phyloP scores from a whole-genome alignment of 2,888 invertebrate genomes.

The Ochlodes sylvanus region DNA sequence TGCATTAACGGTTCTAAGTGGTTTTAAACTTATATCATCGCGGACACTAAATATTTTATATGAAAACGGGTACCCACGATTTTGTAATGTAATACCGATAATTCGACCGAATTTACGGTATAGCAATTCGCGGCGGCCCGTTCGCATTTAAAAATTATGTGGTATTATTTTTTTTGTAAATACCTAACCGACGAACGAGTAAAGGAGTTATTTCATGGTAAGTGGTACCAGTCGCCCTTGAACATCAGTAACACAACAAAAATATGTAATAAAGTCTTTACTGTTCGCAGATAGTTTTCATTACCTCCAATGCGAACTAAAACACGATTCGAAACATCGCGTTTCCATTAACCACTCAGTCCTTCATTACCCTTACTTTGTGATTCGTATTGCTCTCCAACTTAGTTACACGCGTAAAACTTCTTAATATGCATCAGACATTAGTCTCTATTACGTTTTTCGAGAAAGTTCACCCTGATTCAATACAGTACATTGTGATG shows the following conservation, averaged over 20 bases:
- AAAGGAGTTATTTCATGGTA: too few species aligned
- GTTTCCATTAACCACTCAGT: slow-evolving; percentile 5
- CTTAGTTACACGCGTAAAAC: not conserved
- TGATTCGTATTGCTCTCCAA: slow-evolving; percentile 2
- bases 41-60: too few species aligned
- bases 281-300: not conserved
- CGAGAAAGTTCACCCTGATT: not conserved
- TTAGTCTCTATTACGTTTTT: slow-evolving; percentile 2
- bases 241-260: not conserved
- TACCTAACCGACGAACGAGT: too few species aligned
- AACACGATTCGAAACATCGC: not conserved
- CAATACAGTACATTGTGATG: not conserved
- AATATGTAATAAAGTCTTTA: not conserved
- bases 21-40: too few species aligned
- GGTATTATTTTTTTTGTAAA: too few species aligned
- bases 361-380: slow-evolving; percentile 6
- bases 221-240: too few species aligned
- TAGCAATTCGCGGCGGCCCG: too few species aligned
- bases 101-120: too few species aligned
- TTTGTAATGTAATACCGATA: too few species aligned
- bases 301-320: not conserved
- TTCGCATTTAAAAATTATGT: too few species aligned
- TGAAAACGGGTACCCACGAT: too few species aligned
- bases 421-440: not conserved
- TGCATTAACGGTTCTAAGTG: too few species aligned